Base-by-base conservation (phyloP, 2,797 vertebrate species). In the Lepilemur ruficaudatus region DNA sequence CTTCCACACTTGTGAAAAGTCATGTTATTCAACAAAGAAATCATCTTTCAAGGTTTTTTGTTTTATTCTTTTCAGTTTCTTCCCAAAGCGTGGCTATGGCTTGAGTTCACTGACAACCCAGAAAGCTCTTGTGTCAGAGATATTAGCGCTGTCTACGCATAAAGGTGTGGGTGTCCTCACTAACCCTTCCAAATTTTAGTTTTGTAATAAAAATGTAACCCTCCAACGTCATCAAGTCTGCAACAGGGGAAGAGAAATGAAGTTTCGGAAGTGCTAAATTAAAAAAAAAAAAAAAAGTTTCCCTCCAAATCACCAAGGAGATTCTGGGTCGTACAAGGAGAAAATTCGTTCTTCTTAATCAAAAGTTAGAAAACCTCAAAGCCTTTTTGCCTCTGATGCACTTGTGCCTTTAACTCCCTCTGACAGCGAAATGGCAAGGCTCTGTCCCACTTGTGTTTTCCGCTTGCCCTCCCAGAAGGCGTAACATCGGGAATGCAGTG, bases 301-400 rank as follows among this genome's bases (percentile, higher is more conserved):
- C 23, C 13, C 48, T 83, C 69, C 57, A 79, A 86, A 83, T 0
- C 59, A 48, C 46, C 81, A 92, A 10, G 55, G 84, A 81, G 79
- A 92, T 35, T 93, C 83, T 90, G 15, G 7, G 1, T 18, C 15
- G 48, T 2, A 83, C 84, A 76, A 5, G 50, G 84, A 76, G 7
- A 92, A 96, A 90, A 90, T 38, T 84, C 25, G 86, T 83, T 86
- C 87, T 1, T 55, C 72, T 94, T 63, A 61, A 92, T 70, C 14
- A 81, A 72, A 92, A 59, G 0, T 2, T 70, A 76, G 95, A 85
- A 93, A 94, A 67, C 35, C 48, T 65, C 52, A 43, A 90, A 67
- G 15, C 14, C 12, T 0, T 0, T 12, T 30, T 86, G 32, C 78
- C 76, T 73, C 30, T 41, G 0, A 6, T 18, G 43, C 32, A 94